Percentiles rank a stretch among this genome's conserved stretches.
These are phyloP conservation scores for Lethenteron reissneri DNA, from an alignment of 2,113 vertebrate species.

Conservation along the genomic window DNA sequence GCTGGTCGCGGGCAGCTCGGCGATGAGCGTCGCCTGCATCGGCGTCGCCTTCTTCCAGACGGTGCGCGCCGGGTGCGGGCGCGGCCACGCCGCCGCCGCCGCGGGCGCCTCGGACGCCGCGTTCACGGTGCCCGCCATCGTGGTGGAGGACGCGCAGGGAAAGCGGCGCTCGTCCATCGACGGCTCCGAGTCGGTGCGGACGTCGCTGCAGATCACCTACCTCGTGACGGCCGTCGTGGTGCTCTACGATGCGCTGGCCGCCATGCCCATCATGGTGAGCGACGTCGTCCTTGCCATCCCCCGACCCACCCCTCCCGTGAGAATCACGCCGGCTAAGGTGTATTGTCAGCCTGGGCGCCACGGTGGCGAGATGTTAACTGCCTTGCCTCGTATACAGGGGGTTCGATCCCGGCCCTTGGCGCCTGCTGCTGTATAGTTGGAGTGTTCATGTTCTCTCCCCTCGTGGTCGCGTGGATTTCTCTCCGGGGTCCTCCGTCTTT, in stretches of 20 bases:
- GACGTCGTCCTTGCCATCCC: background rate
- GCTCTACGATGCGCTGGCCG: conserved; percentile 68
- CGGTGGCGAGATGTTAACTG: too few species aligned
- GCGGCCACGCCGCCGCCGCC: conserved; percentile 25
- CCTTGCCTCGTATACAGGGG: too few species aligned
- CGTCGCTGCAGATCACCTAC: conserved; percentile 65
- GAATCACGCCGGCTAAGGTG: too few species aligned
- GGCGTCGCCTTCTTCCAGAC: conserved; percentile 69
- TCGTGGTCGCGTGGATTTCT: too few species aligned
- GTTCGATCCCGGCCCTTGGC: too few species aligned
- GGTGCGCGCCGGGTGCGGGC: conserved; percentile 30
- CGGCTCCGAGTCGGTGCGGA: conserved; percentile 55
- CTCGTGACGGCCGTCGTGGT: conserved; percentile 60
- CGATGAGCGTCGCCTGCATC: conserved; percentile 54
- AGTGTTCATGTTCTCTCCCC: too few species aligned
- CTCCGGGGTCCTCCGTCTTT: too few species aligned
- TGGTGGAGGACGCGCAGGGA: conserved; percentile 69
- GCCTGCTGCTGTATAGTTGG: too few species aligned
- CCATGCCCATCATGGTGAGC: conserved; percentile 68
- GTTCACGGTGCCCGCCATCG: conserved; percentile 67
- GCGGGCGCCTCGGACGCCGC: conserved; percentile 32
- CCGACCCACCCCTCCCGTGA: too few species aligned
- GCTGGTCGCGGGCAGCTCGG: conserved; percentile 52
- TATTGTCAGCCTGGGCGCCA: too few species aligned
- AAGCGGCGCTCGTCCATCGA: conserved; percentile 71